Evolutionary conservation across 2,113 vertebrate genomes (phyloP).

Genomic region (Aleadryas rufinucha): DNA sequence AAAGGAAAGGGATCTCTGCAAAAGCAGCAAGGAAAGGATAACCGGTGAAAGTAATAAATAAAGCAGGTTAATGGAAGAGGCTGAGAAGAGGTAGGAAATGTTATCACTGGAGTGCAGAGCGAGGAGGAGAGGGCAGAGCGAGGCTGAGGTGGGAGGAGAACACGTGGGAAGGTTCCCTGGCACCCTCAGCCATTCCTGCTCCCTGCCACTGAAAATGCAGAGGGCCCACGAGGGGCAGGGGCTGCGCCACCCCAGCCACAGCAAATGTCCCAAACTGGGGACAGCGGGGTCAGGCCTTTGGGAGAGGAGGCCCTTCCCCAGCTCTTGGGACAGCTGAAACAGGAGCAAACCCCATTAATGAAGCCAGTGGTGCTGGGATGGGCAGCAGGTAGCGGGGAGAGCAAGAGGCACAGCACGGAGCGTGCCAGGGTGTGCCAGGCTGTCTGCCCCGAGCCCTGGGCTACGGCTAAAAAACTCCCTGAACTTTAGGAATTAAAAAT

Average conservation of each 20-base stretch:
- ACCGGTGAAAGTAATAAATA: not conserved
- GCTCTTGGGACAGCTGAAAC: not conserved
- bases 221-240: rapidly evolving
- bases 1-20: not conserved
- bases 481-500: not conserved
- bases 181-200: not conserved
- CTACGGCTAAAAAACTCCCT: rapidly evolving
- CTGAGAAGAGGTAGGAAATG: not conserved
- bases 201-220: rapidly evolving
- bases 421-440: not conserved
- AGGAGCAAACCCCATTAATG: not conserved
- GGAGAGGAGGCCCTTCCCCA: not conserved
- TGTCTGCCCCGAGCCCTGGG: not conserved
- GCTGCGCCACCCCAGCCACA: not conserved
- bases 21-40: not conserved
- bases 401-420: rapidly evolving
- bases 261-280: not conserved
- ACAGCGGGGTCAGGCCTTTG: not conserved
- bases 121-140: not conserved
- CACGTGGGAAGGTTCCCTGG: not conserved
- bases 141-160: not conserved
- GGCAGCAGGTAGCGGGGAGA: not conserved
- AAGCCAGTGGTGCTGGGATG: rapidly evolving
- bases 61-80: not conserved
- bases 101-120: rapidly evolving